Conservation (phyloP, 1,140 invertebrate genomes). For the Lasioglossum albipes region DNA sequence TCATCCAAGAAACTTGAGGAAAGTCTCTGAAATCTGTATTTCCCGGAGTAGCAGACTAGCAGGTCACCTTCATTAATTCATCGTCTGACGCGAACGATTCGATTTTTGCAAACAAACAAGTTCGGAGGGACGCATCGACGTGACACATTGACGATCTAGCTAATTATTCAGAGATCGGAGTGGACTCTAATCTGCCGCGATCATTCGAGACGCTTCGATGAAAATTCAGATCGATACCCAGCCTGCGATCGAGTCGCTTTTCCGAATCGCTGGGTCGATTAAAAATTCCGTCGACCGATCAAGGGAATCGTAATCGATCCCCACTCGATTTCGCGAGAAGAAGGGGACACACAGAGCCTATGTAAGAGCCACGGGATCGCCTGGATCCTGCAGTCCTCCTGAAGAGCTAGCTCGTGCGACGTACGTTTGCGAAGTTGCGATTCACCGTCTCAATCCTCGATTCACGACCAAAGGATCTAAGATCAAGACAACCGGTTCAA, state of each 20-base stretch:
- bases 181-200: neutral
- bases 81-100: no score
- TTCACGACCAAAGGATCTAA: neutral
- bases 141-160: no score
- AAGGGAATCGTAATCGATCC: conserved; percentile 32
- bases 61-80: no score
- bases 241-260: neutral
- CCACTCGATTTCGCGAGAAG: conserved; percentile 49
- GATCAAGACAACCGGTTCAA: neutral
- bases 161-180: no score
- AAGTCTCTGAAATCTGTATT: no score
- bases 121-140: no score
- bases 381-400: conserved; percentile 59
- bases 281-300: neutral
- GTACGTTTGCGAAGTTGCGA: conserved; percentile 20
- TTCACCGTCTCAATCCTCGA: no score
- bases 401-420: conserved; percentile 12
- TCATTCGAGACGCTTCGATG: neutral
- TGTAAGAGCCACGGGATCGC: conserved; percentile 61
- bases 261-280: neutral
- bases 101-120: no score
- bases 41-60: no score
- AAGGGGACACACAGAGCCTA: conserved; percentile 52
- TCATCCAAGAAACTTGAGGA: no score
- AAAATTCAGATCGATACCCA: neutral